Evolutionary conservation across 2,113 vertebrate genomes (phyloP).

Genomic region (Alligator mississippiensis): DNA sequence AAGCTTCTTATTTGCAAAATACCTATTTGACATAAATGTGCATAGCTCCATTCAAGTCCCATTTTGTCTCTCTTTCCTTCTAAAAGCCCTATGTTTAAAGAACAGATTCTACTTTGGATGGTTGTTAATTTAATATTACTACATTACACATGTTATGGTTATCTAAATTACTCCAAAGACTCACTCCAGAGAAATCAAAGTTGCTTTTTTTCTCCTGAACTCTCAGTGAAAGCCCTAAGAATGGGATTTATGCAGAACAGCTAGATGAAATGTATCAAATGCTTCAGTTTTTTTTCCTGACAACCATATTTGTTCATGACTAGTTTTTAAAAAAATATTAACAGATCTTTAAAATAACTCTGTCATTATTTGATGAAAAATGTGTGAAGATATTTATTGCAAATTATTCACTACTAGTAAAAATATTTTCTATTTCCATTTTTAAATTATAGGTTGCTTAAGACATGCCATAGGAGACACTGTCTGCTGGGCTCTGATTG

Average conservation of each 20-base stretch:
- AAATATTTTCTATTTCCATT: background rate
- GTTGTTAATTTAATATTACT: background rate
- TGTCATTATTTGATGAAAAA: background rate
- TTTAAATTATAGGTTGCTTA: background rate
- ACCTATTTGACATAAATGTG: background rate
- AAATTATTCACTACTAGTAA: background rate
- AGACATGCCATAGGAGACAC: background rate
- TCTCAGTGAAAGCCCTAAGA: background rate
- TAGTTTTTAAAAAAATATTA: background rate
- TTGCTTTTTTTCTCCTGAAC: background rate
- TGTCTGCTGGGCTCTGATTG: background rate
- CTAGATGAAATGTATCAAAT: background rate
- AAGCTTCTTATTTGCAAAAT: rapidly evolving
- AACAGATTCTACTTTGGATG: background rate
- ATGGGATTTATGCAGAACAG: background rate
- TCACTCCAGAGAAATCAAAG: background rate
- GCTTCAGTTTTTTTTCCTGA: background rate
- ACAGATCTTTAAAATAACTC: background rate
- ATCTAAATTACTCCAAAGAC: background rate
- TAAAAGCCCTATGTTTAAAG: slow-evolving; percentile 17
- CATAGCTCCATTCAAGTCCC: background rate
- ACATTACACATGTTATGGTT: too few species aligned
- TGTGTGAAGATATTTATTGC: background rate
- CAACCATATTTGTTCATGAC: background rate
- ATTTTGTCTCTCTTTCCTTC: background rate